Evolutionary conservation across 2,113 vertebrate species (phyloP).

Genomic region (Opisthocomus hoazin): DNA sequence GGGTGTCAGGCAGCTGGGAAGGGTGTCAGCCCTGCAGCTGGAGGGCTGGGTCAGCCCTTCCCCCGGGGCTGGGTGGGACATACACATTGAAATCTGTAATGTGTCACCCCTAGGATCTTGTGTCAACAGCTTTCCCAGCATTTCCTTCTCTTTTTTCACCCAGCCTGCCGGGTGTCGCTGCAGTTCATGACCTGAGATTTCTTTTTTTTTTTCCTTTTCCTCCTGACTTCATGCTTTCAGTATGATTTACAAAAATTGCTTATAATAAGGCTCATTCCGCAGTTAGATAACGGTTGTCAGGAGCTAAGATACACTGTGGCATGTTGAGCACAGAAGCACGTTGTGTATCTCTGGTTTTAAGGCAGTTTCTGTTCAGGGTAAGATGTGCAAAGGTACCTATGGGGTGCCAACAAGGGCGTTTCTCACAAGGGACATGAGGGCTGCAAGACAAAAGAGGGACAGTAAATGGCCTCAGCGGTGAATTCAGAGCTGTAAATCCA

Average conservation of each 20-base stretch:
- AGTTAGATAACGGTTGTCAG: constrained; percentile 67
- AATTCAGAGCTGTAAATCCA: neutral
- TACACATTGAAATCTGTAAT: neutral
- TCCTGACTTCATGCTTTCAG: constrained; percentile 55
- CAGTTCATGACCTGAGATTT: constrained; percentile 41
- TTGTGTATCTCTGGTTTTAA: neutral
- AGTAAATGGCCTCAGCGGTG: neutral
- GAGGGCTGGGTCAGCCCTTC: constrained; percentile 57
- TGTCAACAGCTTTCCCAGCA: constrained; percentile 48
- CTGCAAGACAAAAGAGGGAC: neutral
- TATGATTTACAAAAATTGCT: constrained; percentile 65
- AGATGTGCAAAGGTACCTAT: neutral
- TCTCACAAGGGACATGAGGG: neutral
- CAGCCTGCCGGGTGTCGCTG: constrained; percentile 38
- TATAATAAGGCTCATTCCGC: constrained; percentile 63
- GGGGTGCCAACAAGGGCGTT: neutral
- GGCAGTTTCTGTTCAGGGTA: neutral
- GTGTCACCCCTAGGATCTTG: constrained; percentile 31
- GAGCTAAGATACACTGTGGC: constrained; percentile 59
- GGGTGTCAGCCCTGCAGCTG: constrained; percentile 32
- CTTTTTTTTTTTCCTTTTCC: neutral
- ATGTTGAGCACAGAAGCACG: constrained; percentile 50
- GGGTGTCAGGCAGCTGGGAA: constrained; percentile 18
- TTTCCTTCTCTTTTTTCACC: neutral
- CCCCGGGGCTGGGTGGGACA: constrained; percentile 40